Base-by-base conservation (phyloP, 2,888 invertebrate species). In the Eubasilissa splendida region DNA sequence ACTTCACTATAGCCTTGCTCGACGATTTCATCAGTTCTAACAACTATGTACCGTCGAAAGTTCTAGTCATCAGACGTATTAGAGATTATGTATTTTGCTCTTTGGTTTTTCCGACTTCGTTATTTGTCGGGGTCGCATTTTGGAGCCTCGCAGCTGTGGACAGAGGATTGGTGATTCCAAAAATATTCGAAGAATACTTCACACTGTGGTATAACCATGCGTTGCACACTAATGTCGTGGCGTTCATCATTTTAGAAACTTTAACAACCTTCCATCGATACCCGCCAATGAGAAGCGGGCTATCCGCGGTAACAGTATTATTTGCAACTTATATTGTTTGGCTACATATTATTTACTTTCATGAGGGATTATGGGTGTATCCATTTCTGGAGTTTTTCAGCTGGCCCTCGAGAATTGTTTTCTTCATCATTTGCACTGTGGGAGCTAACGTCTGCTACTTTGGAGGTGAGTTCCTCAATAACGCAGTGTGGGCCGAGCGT, bases 171-270 rank as follows among this genome's bases (percentile, higher is more conserved):
- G 96, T 99, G 60, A 94, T 97, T 85, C 98, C 98, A 0, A 93
- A 92, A 87, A 93, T 92, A 52, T 87, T 98, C 84, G 98, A 98
- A 87, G 90, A 92, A 22, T 95, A 94, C 85, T 97, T 98, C 86
- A 98, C 99, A 8, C 87, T 89, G 73, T 98, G 98, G 98, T 90
- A 98, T 80, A 99, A 99, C 87, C 98, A 99, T 90, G 91, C 95
- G 2, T 94, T 96, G 93, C 98, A 98, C 88, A 96, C 97, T 12
- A 94, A 95, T 86, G 96, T 97, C 85, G 91, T 96, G 86, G 89
- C 96, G 12, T 95, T 96, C 85, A 93, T 94, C 33, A 82, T 96
- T 3, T 86, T 96, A 84, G 98, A 98, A 88, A 91, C 96, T 87
- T 88, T 93, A 53, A 91, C 94, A 31, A 93, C 95, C 58, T 95